phyloP scores from a whole-genome alignment of 1,140 invertebrate genomes.

The Cecropterus lyciades region DNA sequence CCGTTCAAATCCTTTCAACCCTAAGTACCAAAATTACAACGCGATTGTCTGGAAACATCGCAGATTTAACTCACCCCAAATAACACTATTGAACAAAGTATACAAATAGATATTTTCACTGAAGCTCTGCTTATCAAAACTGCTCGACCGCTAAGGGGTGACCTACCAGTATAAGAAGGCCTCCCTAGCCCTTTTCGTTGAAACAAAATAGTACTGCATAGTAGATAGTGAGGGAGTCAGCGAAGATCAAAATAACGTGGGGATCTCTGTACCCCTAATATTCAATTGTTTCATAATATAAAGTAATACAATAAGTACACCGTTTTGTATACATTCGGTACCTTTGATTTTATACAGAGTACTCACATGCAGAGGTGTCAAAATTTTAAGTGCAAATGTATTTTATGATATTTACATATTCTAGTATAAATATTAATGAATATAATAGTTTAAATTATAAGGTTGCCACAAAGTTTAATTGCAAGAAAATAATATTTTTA shows the following conservation, averaged over 20 bases:
- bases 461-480: too few relatives aligned
- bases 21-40: constrained; percentile 17
- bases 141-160: constrained; percentile 23
- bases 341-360: constrained; percentile 43
- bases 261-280: constrained; percentile 36
- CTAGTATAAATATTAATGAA: too few relatives aligned
- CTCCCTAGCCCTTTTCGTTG: neutral
- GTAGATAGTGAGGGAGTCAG: constrained; percentile 18
- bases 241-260: constrained; percentile 21
- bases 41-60: constrained; percentile 31
- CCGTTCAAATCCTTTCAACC: constrained; percentile 16
- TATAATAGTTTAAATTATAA: too few relatives aligned
- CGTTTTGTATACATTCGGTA: constrained; percentile 46
- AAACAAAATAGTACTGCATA: neutral
- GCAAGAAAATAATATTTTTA: too few relatives aligned
- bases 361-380: neutral
- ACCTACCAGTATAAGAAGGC: constrained; percentile 22
- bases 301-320: constrained; percentile 56
- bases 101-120: constrained; percentile 51
- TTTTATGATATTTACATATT: too few relatives aligned
- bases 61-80: constrained; percentile 43
- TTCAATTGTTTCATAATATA: constrained; percentile 46
- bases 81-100: constrained; percentile 41
- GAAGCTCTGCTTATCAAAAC: constrained; percentile 45
- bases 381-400: too few relatives aligned